Percentiles rank a stretch among this genome's conserved stretches.
Conservation (phyloP, 2,113 vertebrate species). For the Mobula hypostoma region DNA sequence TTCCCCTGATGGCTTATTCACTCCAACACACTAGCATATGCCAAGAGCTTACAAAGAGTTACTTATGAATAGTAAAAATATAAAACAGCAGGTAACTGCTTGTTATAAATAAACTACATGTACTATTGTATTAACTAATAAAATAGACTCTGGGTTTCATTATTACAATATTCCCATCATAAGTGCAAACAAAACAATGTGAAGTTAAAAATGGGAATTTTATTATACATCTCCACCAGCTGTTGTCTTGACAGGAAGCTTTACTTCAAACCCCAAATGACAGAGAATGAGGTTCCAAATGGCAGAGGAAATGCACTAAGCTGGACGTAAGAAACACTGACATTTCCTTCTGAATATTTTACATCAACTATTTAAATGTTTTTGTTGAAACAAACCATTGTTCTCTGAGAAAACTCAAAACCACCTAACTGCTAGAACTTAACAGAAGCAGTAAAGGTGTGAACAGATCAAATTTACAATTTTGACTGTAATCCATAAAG, state of each 20-base stretch:
- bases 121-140: neutral
- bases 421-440: neutral
- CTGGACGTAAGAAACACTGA: neutral
- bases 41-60: neutral
- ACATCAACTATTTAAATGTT: neutral
- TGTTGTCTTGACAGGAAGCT: constrained; percentile 28
- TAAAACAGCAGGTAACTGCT: neutral
- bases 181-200: neutral
- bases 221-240: constrained; percentile 25
- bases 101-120: neutral
- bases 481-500: neutral
- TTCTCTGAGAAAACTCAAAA: neutral
- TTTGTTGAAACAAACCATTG: constrained; percentile 6
- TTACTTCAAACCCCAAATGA: constrained; percentile 22
- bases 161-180: constrained; percentile 12
- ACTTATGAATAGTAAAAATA: neutral
- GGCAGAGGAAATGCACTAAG: neutral
- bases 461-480: neutral
- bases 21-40: neutral
- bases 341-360: neutral
- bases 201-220: constrained; percentile 1
- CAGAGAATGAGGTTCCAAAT: constrained; percentile 15
- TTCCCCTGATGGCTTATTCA: neutral
- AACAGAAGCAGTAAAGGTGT: neutral
- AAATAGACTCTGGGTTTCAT: neutral